These are phyloP conservation scores for Rhaphigaster nebulosa DNA, from an alignment of 2,888 invertebrate genomes.

Conservation along the genomic window DNA sequence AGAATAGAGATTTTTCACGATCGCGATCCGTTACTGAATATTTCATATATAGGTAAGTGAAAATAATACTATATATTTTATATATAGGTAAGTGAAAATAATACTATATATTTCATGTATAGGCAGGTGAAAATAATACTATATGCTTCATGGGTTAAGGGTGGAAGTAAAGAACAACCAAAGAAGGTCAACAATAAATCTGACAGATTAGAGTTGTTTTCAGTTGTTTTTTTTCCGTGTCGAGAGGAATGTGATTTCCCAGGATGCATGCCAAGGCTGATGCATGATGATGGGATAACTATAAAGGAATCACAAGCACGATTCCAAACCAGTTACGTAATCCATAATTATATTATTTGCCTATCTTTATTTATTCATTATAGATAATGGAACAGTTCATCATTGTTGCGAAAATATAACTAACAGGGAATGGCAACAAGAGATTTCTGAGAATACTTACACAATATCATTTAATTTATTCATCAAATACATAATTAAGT, in stretches of 20 bases:
- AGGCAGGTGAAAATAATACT: no score
- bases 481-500: background rate
- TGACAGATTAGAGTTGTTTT: background rate
- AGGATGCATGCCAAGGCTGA: background rate
- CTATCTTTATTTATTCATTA: background rate
- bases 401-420: background rate
- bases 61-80: no score
- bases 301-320: background rate
- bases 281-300: conserved; percentile 3
- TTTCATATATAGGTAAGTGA: no score
- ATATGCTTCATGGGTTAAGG: no score
- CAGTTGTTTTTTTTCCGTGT: background rate
- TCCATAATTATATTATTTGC: background rate
- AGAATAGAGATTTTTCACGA: no score
- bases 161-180: no score
- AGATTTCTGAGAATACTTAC: background rate
- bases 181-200: background rate
- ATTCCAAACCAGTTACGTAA: background rate
- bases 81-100: no score
- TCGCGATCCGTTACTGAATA: no score
- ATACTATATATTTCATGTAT: no score
- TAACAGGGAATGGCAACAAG: background rate
- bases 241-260: background rate
- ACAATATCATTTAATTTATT: background rate
- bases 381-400: background rate